A percentile compares a stretch with the other conserved stretches of the same genome.
phyloP scores from a whole-genome alignment of 1,140 invertebrate genomes.

The Leptinotarsa texana region DNA sequence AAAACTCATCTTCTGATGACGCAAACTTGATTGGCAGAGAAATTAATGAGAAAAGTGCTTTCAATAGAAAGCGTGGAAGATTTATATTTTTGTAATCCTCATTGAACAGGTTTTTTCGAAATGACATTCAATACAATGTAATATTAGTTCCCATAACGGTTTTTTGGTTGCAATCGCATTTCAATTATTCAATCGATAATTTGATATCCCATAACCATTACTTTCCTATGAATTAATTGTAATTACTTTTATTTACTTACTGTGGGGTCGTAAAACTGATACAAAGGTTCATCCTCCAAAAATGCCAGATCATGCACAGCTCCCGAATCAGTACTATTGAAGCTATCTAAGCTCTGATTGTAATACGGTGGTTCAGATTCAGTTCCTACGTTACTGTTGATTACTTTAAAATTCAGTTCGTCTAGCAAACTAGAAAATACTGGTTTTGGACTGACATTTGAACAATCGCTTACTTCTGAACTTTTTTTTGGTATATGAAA shows the following conservation, averaged over 20 bases:
- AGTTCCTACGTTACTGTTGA: conserved; percentile 10
- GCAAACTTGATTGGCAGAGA: no score
- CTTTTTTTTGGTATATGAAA: no score
- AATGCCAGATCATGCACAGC: conserved; percentile 44
- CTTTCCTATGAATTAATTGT: no score
- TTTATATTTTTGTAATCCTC: no score
- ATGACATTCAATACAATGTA: no score
- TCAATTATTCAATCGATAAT: no score
- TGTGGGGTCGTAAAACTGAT: conserved; percentile 86
- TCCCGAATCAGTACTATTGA: conserved; percentile 47
- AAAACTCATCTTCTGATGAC: no score
- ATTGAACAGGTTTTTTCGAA: no score
- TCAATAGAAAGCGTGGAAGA: no score
- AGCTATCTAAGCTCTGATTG: conserved; percentile 46
- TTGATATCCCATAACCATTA: neutral
- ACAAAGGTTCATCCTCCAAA: conserved; percentile 78
- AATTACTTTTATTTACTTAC: conserved; percentile 59
- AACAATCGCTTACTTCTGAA: neutral
- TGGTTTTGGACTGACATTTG: conserved; percentile 9
- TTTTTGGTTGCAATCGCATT: no score
- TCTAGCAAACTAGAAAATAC: conserved; percentile 14
- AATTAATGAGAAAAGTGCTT: no score
- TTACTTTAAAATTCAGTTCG: conserved; percentile 14
- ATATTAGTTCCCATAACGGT: no score
- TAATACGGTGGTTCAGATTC: conserved; percentile 47